These are phyloP conservation scores for Drosophila varians DNA, from an alignment of 1,140 invertebrate species.

Conservation along the genomic window DNA sequence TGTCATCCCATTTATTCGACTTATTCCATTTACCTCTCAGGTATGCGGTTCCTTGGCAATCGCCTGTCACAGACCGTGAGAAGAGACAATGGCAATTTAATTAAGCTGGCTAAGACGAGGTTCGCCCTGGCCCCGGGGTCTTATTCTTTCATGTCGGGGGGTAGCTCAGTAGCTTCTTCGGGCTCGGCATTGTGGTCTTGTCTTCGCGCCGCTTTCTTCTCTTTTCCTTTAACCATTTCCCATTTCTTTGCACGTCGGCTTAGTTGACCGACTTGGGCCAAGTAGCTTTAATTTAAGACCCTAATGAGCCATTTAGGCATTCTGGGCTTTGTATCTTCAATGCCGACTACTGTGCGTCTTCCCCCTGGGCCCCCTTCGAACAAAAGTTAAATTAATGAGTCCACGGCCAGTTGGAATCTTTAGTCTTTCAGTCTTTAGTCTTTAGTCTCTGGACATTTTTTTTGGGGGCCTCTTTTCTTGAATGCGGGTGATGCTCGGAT, in stretches of 20 bases:
- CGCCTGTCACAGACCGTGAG: slow-evolving; percentile 59
- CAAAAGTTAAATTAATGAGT: slow-evolving; percentile 72
- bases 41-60: slow-evolving; percentile 40
- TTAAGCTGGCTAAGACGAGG: slow-evolving; percentile 48
- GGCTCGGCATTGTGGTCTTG: slow-evolving; percentile 39
- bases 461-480: slow-evolving; percentile 32
- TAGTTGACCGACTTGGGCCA: slow-evolving; percentile 70
- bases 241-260: slow-evolving; percentile 41
- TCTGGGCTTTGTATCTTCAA: slow-evolving; percentile 76
- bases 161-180: slow-evolving; percentile 31
- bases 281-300: slow-evolving; percentile 79
- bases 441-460: slow-evolving; percentile 7
- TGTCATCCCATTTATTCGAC: slow-evolving; percentile 28
- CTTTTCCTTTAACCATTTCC: slow-evolving; percentile 25
- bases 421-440: slow-evolving; percentile 22
- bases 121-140: slow-evolving; percentile 16
- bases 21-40: slow-evolving; percentile 30
- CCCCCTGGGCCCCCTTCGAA: slow-evolving; percentile 12
- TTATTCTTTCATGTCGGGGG: slow-evolving; percentile 16
- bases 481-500: slow-evolving; percentile 72
- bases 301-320: slow-evolving; percentile 78
- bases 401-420: slow-evolving; percentile 58
- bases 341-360: slow-evolving; percentile 73
- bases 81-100: slow-evolving; percentile 68
- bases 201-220: slow-evolving; percentile 47